Percentiles rank a stretch among this genome's conserved stretches.
Evolutionary conservation across 2,888 invertebrate genomes (phyloP).

Genomic region (Melipona beecheii): DNA sequence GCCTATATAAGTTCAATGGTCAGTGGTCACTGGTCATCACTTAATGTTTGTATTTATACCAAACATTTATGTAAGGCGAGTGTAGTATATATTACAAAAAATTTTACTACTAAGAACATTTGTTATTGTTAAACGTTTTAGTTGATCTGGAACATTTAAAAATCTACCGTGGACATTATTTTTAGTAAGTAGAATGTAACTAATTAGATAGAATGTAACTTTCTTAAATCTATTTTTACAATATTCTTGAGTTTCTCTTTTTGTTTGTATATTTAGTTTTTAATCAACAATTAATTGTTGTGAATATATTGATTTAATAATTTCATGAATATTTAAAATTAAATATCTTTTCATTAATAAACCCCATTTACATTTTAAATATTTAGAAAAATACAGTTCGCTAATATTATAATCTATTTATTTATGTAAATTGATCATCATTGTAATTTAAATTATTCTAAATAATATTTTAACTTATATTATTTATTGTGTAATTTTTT

Average conservation of each 20-base stretch:
- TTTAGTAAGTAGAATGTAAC: slow-evolving; percentile 6
- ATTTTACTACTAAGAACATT: background rate
- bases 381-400: background rate
- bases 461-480: background rate
- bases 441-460: background rate
- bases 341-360: background rate
- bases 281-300: background rate
- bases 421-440: too few relatives aligned
- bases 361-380: background rate
- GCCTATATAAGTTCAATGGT: slow-evolving; percentile 17
- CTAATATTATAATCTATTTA: background rate
- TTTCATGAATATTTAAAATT: background rate
- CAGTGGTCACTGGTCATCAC: background rate
- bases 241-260: background rate
- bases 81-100: background rate
- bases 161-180: background rate
- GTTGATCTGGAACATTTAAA: background rate
- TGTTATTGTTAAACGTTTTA: background rate
- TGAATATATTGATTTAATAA: background rate
- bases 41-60: background rate
- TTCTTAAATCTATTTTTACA: background rate
- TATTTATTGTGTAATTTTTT: background rate
- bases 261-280: background rate
- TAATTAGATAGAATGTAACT: background rate
- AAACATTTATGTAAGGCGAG: background rate